Conservation (phyloP, 2,888 invertebrate genomes). For the Xestia ashworthii region DNA sequence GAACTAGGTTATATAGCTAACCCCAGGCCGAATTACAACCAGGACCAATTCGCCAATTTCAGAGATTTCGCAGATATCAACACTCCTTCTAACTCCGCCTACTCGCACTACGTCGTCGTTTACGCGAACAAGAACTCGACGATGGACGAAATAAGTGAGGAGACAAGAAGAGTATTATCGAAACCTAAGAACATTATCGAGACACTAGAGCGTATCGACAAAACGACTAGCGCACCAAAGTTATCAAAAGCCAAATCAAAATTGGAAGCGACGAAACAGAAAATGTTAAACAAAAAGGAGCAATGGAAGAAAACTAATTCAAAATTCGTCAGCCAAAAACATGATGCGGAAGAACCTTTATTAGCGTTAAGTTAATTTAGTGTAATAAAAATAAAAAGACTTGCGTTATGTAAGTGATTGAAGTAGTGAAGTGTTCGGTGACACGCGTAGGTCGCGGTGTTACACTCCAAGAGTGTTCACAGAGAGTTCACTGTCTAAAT, state of each 20-base stretch:
- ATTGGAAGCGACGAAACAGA: constrained; percentile 89
- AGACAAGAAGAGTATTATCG: constrained; percentile 83
- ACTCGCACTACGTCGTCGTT: constrained; percentile 95
- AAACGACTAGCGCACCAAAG: constrained; percentile 84
- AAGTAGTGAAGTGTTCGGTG: constrained; percentile 75
- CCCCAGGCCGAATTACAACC: constrained; percentile 94
- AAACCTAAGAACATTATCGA: constrained; percentile 96
- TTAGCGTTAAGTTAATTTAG: constrained; percentile 92
- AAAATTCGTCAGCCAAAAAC: constrained; percentile 82
- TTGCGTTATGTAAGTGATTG: constrained; percentile 85
- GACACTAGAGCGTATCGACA: constrained; percentile 93
- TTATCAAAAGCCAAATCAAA: constrained; percentile 92
- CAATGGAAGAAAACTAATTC: constrained; percentile 86
- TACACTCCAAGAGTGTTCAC: constrained; percentile 75
- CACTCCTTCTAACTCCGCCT: constrained; percentile 94
- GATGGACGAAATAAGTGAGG: constrained; percentile 88
- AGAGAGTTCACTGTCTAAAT: constrained; percentile 83
- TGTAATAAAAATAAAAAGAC: constrained; percentile 84
- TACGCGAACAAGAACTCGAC: constrained; percentile 95
- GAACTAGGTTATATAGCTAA: constrained; percentile 92
- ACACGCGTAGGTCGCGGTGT: constrained; percentile 65
- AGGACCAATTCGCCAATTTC: constrained; percentile 97
- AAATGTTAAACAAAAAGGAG: constrained; percentile 83
- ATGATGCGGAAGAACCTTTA: constrained; percentile 92
- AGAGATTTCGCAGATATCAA: constrained; percentile 97